phyloP scores from a whole-genome alignment of 2,113 vertebrate species.

The Cavia aperea region DNA sequence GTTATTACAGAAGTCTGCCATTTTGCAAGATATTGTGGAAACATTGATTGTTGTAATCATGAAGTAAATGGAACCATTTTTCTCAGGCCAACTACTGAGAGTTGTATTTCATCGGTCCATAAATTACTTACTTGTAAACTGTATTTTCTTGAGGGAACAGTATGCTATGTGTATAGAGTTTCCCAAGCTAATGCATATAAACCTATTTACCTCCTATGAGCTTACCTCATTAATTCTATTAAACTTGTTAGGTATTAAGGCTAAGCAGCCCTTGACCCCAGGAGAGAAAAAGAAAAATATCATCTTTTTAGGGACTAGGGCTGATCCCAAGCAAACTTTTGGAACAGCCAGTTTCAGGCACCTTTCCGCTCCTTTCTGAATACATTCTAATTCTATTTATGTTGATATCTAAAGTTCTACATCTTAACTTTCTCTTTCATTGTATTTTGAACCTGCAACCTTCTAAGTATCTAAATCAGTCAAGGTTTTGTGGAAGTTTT shows the following conservation, averaged over 20 bases:
- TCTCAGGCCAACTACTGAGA: constrained; percentile 17
- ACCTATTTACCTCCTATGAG: constrained; percentile 2
- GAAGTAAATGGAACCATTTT: constrained; percentile 50
- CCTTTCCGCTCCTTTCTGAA: neutral
- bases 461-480: neutral
- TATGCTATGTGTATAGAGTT: constrained; percentile 36
- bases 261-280: neutral
- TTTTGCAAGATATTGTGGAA: constrained; percentile 56
- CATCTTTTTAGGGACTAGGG: constrained; percentile 1
- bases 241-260: neutral
- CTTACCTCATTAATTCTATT: constrained; percentile 25
- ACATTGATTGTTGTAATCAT: constrained; percentile 57
- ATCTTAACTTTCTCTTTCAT: neutral
- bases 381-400: constrained; percentile 19
- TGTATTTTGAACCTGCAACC: neutral
- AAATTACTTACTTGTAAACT: constrained; percentile 49
- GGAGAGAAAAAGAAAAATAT: neutral
- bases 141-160: constrained; percentile 29
- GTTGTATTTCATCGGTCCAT: constrained; percentile 33
- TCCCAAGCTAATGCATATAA: neutral
- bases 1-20: constrained; percentile 40
- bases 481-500: constrained; percentile 2
- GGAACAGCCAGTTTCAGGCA: neutral
- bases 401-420: neutral
- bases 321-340: constrained; percentile 9